A percentile compares a stretch with the other conserved stretches of the same genome.
phyloP scores from a whole-genome alignment of 2,797 vertebrate species.

The Phylloscopus collybita region DNA sequence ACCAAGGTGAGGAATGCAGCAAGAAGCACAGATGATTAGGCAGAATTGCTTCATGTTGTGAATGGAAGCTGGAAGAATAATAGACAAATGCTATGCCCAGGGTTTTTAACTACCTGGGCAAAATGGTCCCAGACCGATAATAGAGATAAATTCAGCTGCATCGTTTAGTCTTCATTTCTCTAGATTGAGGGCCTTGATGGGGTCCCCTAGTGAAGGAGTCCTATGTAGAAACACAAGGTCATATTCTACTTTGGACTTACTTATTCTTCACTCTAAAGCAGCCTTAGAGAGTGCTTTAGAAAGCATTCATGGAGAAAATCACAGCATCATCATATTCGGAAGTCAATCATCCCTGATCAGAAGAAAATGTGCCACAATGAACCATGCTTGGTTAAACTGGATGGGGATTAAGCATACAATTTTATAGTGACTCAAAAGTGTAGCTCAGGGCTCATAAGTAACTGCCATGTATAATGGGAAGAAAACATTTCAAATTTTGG shows the following conservation, averaged over 20 bases:
- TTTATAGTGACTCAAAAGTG: not conserved
- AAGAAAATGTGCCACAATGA: not conserved
- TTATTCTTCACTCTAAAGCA: not conserved
- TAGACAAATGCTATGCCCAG: not conserved
- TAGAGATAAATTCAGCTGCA: not conserved
- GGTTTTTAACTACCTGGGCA: not conserved
- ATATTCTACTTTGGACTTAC: not conserved
- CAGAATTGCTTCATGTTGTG: not conserved
- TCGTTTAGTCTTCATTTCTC: not conserved
- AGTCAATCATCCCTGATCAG: not conserved
- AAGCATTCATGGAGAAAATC: not conserved
- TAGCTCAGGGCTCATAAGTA: not conserved
- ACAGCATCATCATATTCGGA: not conserved
- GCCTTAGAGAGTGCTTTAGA: not conserved
- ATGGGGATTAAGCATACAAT: not conserved
- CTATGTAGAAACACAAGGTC: not conserved
- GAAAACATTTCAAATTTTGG: not conserved
- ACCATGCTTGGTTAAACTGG: not conserved
- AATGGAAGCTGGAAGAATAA: not conserved
- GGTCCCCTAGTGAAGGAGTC: not conserved
- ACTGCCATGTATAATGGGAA: not conserved
- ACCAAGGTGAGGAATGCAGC: not conserved
- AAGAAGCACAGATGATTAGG: not conserved
- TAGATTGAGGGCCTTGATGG: not conserved
- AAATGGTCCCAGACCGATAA: not conserved